phyloP scores from a whole-genome alignment of 2,113 vertebrate genomes.

The Syngnathus scovelli region DNA sequence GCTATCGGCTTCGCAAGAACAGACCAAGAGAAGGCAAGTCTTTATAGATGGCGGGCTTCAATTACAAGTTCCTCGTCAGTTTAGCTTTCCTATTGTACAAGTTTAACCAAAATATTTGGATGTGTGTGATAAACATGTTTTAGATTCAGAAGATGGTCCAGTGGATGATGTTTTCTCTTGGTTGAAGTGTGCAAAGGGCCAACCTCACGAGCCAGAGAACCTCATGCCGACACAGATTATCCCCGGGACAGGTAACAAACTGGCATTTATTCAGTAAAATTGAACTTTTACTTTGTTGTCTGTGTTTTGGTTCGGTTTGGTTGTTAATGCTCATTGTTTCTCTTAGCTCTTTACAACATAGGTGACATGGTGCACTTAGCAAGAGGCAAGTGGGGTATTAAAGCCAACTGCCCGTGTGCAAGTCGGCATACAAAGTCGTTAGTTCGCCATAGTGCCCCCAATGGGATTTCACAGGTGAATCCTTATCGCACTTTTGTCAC shows the following conservation, averaged over 20 bases:
- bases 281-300: not conserved
- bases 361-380: constrained; percentile 98
- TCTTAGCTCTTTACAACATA: constrained; percentile 92
- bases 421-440: constrained; percentile 88
- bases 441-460: constrained; percentile 85
- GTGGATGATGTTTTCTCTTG: constrained; percentile 97
- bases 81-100: not conserved
- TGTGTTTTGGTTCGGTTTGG: not conserved
- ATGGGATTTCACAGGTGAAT: constrained; percentile 92
- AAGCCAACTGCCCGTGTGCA: constrained; percentile 96
- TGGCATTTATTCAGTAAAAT: not conserved
- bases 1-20: constrained; percentile 90
- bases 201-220: constrained; percentile 95
- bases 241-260: constrained; percentile 86
- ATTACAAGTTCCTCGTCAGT: not conserved
- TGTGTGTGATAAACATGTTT: constrained; percentile 7
- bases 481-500: not conserved
- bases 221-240: constrained; percentile 99
- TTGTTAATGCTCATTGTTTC: not conserved
- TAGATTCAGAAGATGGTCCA: constrained; percentile 84
- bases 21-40: constrained; percentile 84
- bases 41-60: not conserved
- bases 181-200: constrained; percentile 98
- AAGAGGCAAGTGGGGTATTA: constrained; percentile 98
- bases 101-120: not conserved